Percentiles rank a stretch among this genome's conserved stretches.
Conservation (phyloP, 2,113 vertebrate species). For the Gracilinanus agilis region DNA sequence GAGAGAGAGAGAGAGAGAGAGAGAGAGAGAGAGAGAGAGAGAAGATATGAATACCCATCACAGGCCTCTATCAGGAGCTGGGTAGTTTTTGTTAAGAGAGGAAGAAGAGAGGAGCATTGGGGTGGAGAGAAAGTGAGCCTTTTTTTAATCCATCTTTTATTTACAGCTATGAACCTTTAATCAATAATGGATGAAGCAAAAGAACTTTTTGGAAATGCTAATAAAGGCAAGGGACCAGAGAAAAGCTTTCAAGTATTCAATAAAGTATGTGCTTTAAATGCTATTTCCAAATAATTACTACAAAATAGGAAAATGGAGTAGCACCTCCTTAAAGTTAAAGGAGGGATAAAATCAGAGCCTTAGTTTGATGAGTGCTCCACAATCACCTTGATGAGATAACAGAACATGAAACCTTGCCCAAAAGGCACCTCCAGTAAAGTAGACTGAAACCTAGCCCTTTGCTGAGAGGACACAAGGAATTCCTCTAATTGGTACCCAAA, state of each 20-base stretch:
- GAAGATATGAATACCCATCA: not conserved
- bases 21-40: too few species aligned
- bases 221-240: conserved; percentile 66
- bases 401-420: not conserved
- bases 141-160: conserved; percentile 61
- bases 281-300: not conserved
- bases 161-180: conserved; percentile 71
- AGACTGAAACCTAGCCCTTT: not conserved
- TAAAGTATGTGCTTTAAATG: not conserved
- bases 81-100: not conserved
- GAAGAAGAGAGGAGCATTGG: not conserved
- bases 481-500: not conserved
- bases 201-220: conserved; percentile 71
- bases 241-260: conserved; percentile 59
- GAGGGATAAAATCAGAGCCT: not conserved
- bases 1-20: too few species aligned
- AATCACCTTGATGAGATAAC: not conserved
- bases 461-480: not conserved
- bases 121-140: not conserved
- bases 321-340: not conserved
- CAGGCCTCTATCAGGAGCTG: not conserved
- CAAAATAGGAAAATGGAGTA: not conserved
- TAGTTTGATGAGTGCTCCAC: not conserved
- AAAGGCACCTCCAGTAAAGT: not conserved
- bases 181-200: conserved; percentile 71